phyloP scores from a whole-genome alignment of 2,888 invertebrate species.

The Cryptophagus acutangulus region DNA sequence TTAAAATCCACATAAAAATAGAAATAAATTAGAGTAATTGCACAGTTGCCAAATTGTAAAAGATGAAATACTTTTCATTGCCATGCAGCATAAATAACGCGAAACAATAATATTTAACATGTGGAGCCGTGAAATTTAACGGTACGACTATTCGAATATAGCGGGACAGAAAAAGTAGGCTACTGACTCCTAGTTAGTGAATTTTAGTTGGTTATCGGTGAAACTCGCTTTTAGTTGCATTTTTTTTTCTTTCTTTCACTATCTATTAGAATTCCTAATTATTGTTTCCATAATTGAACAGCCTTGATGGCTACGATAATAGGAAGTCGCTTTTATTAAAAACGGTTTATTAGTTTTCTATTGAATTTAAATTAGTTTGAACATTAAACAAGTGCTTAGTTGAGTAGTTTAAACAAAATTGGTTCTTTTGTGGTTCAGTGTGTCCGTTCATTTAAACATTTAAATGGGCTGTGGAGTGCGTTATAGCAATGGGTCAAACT shows the following conservation, averaged over 20 bases:
- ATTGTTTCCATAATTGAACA: background rate
- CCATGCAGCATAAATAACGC: background rate
- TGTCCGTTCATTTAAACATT: no score
- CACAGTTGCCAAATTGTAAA: background rate
- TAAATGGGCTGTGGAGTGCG: no score
- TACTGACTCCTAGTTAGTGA: conserved; percentile 1
- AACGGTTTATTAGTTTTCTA: no score
- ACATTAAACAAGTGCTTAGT: no score
- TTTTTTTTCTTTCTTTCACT: background rate
- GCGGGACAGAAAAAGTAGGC: conserved; percentile 1
- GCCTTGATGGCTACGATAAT: background rate
- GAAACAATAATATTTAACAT: conserved; percentile 1
- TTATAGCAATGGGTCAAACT: no score
- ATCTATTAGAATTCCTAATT: background rate
- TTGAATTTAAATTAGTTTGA: no score
- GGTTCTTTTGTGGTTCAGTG: no score
- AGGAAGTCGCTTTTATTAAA: no score
- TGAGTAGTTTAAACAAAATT: no score
- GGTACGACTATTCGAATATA: background rate
- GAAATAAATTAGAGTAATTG: no score
- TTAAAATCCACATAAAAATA: no score
- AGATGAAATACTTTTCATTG: background rate
- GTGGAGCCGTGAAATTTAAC: conserved; percentile 1
- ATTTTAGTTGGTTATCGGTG: background rate
- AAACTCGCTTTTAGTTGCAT: background rate